Evolutionary conservation across 2,113 vertebrate species (phyloP).

Genomic region (Strigops habroptila): DNA sequence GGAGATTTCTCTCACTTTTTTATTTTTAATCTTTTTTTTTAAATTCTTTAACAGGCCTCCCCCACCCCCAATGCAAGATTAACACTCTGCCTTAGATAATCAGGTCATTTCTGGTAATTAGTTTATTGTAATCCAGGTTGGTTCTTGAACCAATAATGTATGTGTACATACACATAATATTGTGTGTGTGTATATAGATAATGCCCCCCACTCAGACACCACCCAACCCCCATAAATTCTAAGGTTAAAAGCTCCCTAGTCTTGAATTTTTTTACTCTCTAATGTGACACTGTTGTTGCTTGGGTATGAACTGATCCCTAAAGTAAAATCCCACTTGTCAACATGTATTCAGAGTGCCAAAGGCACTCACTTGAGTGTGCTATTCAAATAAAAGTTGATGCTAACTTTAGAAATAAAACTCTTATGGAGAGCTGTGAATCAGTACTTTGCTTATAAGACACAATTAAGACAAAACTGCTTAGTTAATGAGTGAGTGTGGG

Average conservation of each 20-base stretch:
- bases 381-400: neutral
- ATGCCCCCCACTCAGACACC: neutral
- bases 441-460: neutral
- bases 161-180: neutral
- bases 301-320: neutral
- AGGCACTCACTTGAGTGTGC: neutral
- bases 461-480: neutral
- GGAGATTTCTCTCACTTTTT: neutral
- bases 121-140: neutral
- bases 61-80: neutral
- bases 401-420: neutral
- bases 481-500: neutral
- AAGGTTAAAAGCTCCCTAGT: neutral
- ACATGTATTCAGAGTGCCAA: neutral
- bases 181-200: neutral
- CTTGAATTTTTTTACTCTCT: neutral
- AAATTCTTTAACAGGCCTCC: neutral
- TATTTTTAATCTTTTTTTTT: neutral
- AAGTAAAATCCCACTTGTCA: neutral
- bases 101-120: slow-evolving; percentile 17
- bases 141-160: neutral
- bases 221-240: neutral
- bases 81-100: neutral
- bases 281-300: neutral
- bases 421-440: neutral